phyloP scores from a whole-genome alignment of 2,888 invertebrate genomes.

The Leptogaster cylindrica region DNA sequence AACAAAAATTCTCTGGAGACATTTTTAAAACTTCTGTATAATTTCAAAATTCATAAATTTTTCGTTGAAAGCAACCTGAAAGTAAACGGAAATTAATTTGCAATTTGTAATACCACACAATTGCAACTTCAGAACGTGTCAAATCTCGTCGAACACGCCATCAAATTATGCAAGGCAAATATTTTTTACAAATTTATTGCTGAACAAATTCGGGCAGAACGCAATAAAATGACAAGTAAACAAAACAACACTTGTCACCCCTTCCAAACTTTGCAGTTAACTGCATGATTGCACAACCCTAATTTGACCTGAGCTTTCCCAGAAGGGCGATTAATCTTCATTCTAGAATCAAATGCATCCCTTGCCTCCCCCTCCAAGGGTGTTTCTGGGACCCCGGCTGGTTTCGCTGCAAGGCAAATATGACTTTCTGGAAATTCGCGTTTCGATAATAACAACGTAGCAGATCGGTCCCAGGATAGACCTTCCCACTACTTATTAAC shows the following conservation, averaged over 20 bases:
- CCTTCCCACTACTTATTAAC: constrained; percentile 35
- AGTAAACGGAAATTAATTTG: too few relatives aligned
- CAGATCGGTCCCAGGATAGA: background rate
- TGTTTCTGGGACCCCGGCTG: background rate
- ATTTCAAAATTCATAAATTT: too few relatives aligned
- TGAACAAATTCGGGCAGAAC: background rate
- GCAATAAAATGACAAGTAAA: background rate
- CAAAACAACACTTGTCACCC: constrained; percentile 16
- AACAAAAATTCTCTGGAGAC: too few relatives aligned
- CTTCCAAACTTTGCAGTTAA: constrained; percentile 3
- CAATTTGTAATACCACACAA: too few relatives aligned
- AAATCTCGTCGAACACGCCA: background rate
- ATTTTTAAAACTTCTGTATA: too few relatives aligned
- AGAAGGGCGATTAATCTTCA: constrained; percentile 59
- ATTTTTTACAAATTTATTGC: background rate
- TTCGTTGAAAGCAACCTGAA: too few relatives aligned
- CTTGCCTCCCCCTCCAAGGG: constrained; percentile 43
- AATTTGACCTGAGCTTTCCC: constrained; percentile 61
- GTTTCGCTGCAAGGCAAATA: background rate
- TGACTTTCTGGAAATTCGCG: background rate
- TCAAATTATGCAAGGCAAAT: background rate
- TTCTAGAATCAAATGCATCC: constrained; percentile 46
- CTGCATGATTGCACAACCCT: constrained; percentile 50
- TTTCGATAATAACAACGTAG: background rate
- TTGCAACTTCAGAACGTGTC: background rate